Base-by-base conservation (phyloP, 1,140 invertebrate genomes). In the Drosophila lowei region DNA sequence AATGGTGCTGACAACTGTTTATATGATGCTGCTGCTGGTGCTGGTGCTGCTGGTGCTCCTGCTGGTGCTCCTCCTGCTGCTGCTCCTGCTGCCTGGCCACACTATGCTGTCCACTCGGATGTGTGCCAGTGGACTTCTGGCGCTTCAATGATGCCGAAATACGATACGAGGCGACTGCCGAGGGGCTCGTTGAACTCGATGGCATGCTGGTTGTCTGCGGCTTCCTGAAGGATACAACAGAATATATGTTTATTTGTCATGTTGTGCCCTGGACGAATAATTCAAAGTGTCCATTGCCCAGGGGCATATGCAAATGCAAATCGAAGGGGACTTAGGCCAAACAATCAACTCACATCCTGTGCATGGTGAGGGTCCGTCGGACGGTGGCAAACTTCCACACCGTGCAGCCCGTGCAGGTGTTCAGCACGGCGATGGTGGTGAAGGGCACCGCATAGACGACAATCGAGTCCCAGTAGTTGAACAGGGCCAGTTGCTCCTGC, bases 371-470 rank as follows among this genome's bases (percentile, higher is more conserved):
- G 11, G 92, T 92, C 48, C 93, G 90, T 64, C 94, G 88, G 34
- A 94, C 89, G 50, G 92, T 89, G 6, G 93, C 93, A 42, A 94
- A 90, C 58, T 92, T 92, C 92, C 93, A 95, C 3, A 96, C 93
- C 1, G 93, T 93, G 6, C 92, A 90, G 16, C 93, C 93, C 62
- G 96, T 97, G 78, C 94, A 93, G 1, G 93, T 91, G 79, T 97
- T 97, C 62, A 97, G 92, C 0, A 94, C 84, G 0, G 95, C 93
- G 50, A 97, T 96, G 25, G 95, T 85, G 8, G 93, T 91, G 60
- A 96, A 93, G 0, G 96, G 96, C 21, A 96, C 64, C 0, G 95
- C 93, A 64, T 96, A 94, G 0, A 96, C 95, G 1, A 96, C 63
- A 23, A 95, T 78, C 0, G 94, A 94, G 88, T 97, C 96, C 47